Evolutionary conservation across 2,888 invertebrate species (phyloP), one percentile per base, ranked within the genome.

Genomic region (Cancer borealis): DNA sequence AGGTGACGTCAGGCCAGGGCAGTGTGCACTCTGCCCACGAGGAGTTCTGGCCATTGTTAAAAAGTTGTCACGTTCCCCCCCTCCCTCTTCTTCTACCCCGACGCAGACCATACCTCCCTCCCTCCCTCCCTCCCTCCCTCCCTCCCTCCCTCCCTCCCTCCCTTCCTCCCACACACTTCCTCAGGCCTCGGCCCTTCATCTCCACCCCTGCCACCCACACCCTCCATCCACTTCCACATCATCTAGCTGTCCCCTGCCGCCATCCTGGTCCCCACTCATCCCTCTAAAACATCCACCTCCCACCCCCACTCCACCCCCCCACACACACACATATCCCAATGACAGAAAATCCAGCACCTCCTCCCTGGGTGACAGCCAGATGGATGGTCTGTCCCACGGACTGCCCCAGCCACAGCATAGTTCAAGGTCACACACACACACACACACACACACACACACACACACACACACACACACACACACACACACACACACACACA

Each of bases 291-390:
- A 54, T 54, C 66, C 5, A 21, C n/a, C 66, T 21, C 66, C 66
- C 17, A 54, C 10, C 54, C 17, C 54, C 54, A 0, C 54, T 3
- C 0, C 17, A 1, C 21, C 10, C n/a, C 73, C 46, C 12, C 73
- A n/a, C 60, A 54, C 91, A 39, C 21, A 30, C 91, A 21, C 49
- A 30, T 66, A 39, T 14, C 10, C 14, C 92, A 87, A n/a, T 84
- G 49, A 84, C 79, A 45, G 84, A 84, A 54, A 92, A 84, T 30
- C 92, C 47, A 47, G 47, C 49, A 92, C 84, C 84, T 84, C 39
- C 54, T 39, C 84, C 21, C 49, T n/a, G 30, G 26, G 84, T 92
- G 92, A 84, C 84, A 84, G 47, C 12, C 79, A 92, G 87, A 92
- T 49, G 47, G 84, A 92, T 49, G 73, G 45, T n/a, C 46, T n/a